Conservation (phyloP, 2,797 vertebrate genomes). For the Jordanella pulchra region DNA sequence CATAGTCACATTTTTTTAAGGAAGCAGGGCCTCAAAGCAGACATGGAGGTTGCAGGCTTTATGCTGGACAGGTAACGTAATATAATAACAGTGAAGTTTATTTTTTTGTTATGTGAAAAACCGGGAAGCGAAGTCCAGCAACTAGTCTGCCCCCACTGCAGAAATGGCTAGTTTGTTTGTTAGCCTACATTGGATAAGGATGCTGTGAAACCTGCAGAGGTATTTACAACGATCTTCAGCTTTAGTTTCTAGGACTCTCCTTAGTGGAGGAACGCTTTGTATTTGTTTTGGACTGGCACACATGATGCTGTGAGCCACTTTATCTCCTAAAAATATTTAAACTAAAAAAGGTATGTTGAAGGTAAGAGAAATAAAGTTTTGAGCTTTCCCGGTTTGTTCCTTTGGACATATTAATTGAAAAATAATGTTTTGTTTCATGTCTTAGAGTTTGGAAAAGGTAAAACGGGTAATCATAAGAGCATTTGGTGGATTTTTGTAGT, state of each 20-base stretch:
- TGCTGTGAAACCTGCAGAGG: slow-evolving; percentile 41
- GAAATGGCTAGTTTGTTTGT: too few species aligned
- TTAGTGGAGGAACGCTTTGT: slow-evolving; percentile 11
- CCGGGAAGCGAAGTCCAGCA: too few species aligned
- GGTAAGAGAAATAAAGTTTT: slow-evolving; percentile 3
- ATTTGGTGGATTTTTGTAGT: slow-evolving; percentile 53
- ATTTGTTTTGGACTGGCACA: slow-evolving; percentile 18
- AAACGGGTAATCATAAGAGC: slow-evolving; percentile 11
- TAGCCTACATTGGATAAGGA: background rate
- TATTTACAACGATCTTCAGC: slow-evolving; percentile 45
- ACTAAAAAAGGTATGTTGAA: slow-evolving; percentile 20
- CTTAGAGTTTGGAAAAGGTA: slow-evolving; percentile 33
- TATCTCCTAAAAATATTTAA: slow-evolving; percentile 36
- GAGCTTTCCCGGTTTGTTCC: slow-evolving; percentile 10
- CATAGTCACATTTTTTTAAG: too few species aligned
- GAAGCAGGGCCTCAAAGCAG: too few species aligned
- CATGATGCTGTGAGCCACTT: slow-evolving; percentile 31
- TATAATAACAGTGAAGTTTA: too few species aligned
- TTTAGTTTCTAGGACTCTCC: slow-evolving; percentile 18
- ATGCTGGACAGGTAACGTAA: too few species aligned
- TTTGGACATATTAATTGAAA: slow-evolving; percentile 7
- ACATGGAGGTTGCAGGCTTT: too few species aligned
- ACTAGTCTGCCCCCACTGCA: too few species aligned
- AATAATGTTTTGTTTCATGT: slow-evolving; percentile 41
- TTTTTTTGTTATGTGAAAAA: too few species aligned